phyloP scores from a whole-genome alignment of 2,888 invertebrate species.

The Rhagium mordax region DNA sequence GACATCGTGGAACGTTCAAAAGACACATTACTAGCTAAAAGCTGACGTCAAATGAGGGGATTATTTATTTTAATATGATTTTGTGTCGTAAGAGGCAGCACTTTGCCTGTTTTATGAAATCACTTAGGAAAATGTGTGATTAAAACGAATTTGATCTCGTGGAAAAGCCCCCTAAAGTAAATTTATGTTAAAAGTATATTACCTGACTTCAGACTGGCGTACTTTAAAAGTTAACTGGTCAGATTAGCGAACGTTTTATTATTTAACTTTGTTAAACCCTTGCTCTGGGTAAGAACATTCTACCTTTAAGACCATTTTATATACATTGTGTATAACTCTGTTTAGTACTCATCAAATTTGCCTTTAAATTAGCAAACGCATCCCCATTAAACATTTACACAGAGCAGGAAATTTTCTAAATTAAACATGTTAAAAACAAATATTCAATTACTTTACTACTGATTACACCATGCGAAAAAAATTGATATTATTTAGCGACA shows the following conservation, averaged over 20 bases:
- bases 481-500: no score
- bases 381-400: slow-evolving; percentile 5
- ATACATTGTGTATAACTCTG: slow-evolving; percentile 30
- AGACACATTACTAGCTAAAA: slow-evolving; percentile 59
- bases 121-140: slow-evolving; percentile 66
- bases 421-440: neutral
- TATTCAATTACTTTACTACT: neutral
- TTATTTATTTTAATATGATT: slow-evolving; percentile 66
- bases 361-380: slow-evolving; percentile 23
- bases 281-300: slow-evolving; percentile 26
- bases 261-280: slow-evolving; percentile 54
- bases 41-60: slow-evolving; percentile 62
- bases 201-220: slow-evolving; percentile 56
- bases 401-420: neutral
- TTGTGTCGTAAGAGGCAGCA: slow-evolving; percentile 62
- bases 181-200: slow-evolving; percentile 65
- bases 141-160: slow-evolving; percentile 68
- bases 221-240: slow-evolving; percentile 63
- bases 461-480: no score
- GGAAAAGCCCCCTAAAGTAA: slow-evolving; percentile 64
- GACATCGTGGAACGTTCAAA: slow-evolving; percentile 52
- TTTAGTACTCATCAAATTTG: slow-evolving; percentile 28
- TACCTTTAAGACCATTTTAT: slow-evolving; percentile 31
- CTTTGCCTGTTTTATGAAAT: slow-evolving; percentile 63
- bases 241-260: slow-evolving; percentile 61